Base-by-base conservation (phyloP, 2,113 vertebrate genomes). In the Nesoenas mayeri region DNA sequence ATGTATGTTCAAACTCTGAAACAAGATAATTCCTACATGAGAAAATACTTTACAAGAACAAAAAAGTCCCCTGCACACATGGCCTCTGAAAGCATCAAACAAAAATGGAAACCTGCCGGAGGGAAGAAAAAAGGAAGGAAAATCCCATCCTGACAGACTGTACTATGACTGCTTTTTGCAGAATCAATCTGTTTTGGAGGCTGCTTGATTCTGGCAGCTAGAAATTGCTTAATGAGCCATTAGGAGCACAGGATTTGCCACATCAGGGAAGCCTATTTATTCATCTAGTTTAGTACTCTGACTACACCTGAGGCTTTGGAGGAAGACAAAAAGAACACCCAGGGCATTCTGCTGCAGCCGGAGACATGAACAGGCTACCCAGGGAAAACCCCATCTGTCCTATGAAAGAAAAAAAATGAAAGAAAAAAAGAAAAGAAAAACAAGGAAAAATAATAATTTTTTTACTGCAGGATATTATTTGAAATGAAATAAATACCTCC, bases 161-260 rank as follows among this genome's bases (percentile, higher is more conserved):
- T 36, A 61, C 54, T 62, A 8, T 28, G 73, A 65, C 73, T 88
- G 62, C 9, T 60, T 85, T 93, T 65, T 92, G 44, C 31, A 89
- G 66, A 75, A 91, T 72, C 84, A 93, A 89, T 96, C 87, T 95
- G 80, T 50, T 95, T 92, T 40, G 61, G 66, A 79, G 85, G 60
- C 69, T 86, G 86, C 69, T 82, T 90, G 78, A 79, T 87, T 82
- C 87, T 74, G 74, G 73, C 94, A 95, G 50, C 54, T 71, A 81
- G 64, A 88, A 85, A 93, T 72, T 81, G 87, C 62, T 85, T 85
- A 95, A 96, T 67, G 80, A 95, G 91, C 70, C 91, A 69, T 95
- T 74, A 93, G 57, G 42, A 92, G 53, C 65, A 83, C 1, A 4
- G 26, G 57, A 96, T 89, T 87, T 95, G 84, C 73, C 58, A 77